Evolutionary conservation across 2,888 invertebrate genomes (phyloP), one percentile per base, ranked within the genome.

Genomic region (Apocheima hispidaria): DNA sequence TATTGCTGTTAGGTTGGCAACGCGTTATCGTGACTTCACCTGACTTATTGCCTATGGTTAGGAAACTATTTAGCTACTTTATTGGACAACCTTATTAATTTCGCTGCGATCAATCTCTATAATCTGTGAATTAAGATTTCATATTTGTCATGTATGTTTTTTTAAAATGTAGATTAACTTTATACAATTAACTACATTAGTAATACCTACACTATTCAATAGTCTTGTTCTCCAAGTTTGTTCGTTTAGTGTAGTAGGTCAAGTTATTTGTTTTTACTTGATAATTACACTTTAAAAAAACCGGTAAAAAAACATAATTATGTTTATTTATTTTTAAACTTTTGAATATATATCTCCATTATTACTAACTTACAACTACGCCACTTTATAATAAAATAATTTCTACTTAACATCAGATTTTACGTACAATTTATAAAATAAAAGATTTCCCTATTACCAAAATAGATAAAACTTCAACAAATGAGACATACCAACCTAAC

Each of bases 1-100:
- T 60, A 60, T 55, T 55, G 55, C 50, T 43, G 54, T 54, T 54
- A 54, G 36, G 54, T 60, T 60, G 55, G 60, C 50, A 55, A 33
- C 60, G 50, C 44, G 28, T 38, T 50, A 43, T 60, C 35, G 36
- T 50, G 16, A 43, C 21, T 16, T 2, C 23, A 14, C 6, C 20
- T 30, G n/a, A 46, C 33, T 16, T 30, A 46, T 30, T 46, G 30
- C 20, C 12, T 46, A 20, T 46, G 44, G 28, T 28, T 28, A 16
- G 26, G 4, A 16, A 28, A 7, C 12, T 23, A 16, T 16, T 16
- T 28, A 16, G 6, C n/a, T 7, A 12, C 14, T 35, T 21, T 41
- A 41, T 5, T 43, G 21, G 14, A 23, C 4, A 12, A 12, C 2
- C 6, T n/a, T 2, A 14, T 12, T 26, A 4, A 23, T n/a, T n/a